A percentile compares a stretch with the other conserved stretches of the same genome.
phyloP scores from a whole-genome alignment of 2,797 vertebrate species.

The Sciurus carolinensis region DNA sequence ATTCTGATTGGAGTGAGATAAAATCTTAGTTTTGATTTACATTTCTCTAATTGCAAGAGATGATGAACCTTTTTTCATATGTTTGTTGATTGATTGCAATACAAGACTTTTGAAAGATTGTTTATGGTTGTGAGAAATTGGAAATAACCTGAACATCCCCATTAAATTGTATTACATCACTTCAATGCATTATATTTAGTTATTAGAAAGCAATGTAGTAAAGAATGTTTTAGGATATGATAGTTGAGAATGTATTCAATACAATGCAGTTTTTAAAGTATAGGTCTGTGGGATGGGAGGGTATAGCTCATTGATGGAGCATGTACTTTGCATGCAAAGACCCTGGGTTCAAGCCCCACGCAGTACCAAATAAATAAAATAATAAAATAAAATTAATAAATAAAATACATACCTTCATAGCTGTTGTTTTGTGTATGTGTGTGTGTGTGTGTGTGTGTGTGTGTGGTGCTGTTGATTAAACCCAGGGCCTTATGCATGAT shows the following conservation, averaged over 20 bases:
- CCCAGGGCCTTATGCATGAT: not conserved
- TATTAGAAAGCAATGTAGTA: not conserved
- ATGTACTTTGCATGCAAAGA: not conserved
- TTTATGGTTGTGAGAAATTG: not conserved
- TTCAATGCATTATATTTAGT: not conserved
- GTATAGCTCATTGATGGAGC: not conserved
- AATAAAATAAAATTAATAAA: too few relatives aligned
- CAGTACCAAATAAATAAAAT: too few relatives aligned
- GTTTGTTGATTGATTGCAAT: too few relatives aligned
- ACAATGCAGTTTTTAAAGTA: not conserved
- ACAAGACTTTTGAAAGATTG: not conserved
- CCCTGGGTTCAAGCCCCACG: not conserved
- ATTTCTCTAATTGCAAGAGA: too few relatives aligned
- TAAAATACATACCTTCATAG: too few relatives aligned
- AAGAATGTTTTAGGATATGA: not conserved
- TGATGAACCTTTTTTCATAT: too few relatives aligned
- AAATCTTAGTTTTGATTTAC: too few relatives aligned
- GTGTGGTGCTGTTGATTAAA: too few relatives aligned
- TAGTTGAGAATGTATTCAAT: not conserved
- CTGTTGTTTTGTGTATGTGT: not conserved
- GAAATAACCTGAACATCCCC: not conserved
- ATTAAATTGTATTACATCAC: not conserved
- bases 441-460: too few relatives aligned
- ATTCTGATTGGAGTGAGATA: too few relatives aligned
- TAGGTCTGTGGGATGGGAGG: too few relatives aligned